A percentile compares a stretch with the other conserved stretches of the same genome.
Conservation (phyloP, 1,140 invertebrate genomes). For the Pygmarrhopalites habei region DNA sequence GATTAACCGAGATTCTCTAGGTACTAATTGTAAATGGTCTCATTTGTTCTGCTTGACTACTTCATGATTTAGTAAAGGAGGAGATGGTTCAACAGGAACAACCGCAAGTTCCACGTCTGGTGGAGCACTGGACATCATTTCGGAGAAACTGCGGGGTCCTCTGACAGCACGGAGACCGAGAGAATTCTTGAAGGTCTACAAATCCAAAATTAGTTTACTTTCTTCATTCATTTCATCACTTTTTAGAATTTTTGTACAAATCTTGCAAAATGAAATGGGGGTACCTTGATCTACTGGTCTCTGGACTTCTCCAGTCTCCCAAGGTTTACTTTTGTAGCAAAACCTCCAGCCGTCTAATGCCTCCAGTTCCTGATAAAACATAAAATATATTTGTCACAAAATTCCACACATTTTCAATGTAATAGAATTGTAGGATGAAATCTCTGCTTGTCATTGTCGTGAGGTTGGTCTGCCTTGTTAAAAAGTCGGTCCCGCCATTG, state of each 20-base stretch:
- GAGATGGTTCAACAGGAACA: too few species aligned
- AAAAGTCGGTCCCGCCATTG: slow-evolving; percentile 38
- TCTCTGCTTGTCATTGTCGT: background rate
- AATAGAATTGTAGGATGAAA: background rate
- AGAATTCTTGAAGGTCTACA: slow-evolving; percentile 34
- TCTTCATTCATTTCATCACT: too few species aligned
- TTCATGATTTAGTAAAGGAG: too few species aligned
- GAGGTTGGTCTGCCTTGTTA: slow-evolving; percentile 20
- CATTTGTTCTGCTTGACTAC: too few species aligned
- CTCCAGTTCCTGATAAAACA: slow-evolving; percentile 31
- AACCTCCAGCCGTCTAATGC: slow-evolving; percentile 38
- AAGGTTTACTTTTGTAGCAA: slow-evolving; percentile 37
- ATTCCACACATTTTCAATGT: background rate
- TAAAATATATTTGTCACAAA: too few species aligned
- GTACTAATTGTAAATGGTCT: too few species aligned
- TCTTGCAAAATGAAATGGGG: too few species aligned
- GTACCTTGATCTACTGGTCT: slow-evolving; percentile 22
- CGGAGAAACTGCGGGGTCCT: background rate
- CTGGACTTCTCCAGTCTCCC: slow-evolving; percentile 32
- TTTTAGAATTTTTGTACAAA: too few species aligned
- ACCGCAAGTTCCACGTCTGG: background rate
- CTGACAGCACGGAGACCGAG: slow-evolving; percentile 10
- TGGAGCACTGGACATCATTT: background rate
- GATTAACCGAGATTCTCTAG: too few species aligned
- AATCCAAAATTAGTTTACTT: too few species aligned